Evolutionary conservation across 2,888 invertebrate species (phyloP), one percentile per base, ranked within the genome.

Genomic region (Lochmaea capreae): DNA sequence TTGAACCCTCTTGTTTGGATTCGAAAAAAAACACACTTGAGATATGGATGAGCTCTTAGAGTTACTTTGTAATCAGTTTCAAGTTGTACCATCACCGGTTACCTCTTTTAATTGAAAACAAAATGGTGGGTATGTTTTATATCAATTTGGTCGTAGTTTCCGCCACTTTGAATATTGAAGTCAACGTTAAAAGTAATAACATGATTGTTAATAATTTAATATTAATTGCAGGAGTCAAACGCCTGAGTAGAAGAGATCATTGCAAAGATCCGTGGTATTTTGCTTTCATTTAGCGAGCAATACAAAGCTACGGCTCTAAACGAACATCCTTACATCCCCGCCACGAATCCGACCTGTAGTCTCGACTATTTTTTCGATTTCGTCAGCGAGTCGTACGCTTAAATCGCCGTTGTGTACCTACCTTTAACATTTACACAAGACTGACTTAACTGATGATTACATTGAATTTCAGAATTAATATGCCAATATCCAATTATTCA

Each of bases 161-260:
- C 26, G 26, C 26, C 26, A 26, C 26, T 26, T 26, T 3, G 26
- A 26, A 3, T 33, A 33, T 33, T 33, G 5, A 33, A 33, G 33
- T 33, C 5, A 5, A 33, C 33, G 33, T 33, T 26, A 26, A 1
- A 26, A 26, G 2, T 26, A 5, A 33, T 33, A 33, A 33, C 33
- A 5, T 33, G 33, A 4, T 26, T 65, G 12, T 12, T 58, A 18
- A 26, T 26, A 62, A 65, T 46, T 18, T 22, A 14, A 12, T 58
- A 71, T 63, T 76, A 46, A 88, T 87, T 90, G 12, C 90, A 93
- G 93, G 94, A 94, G 89, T 94, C 94, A 89, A 94, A 94, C 90
- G 94, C 94, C 93, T 94, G 94, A 94, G 93, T 93, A 90, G 93
- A 93, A 91, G 93, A 93, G 93, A 93, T 93, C 91, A 92, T 93